Base-by-base conservation (phyloP, 1,140 invertebrate genomes). In the Olivierus martensii region DNA sequence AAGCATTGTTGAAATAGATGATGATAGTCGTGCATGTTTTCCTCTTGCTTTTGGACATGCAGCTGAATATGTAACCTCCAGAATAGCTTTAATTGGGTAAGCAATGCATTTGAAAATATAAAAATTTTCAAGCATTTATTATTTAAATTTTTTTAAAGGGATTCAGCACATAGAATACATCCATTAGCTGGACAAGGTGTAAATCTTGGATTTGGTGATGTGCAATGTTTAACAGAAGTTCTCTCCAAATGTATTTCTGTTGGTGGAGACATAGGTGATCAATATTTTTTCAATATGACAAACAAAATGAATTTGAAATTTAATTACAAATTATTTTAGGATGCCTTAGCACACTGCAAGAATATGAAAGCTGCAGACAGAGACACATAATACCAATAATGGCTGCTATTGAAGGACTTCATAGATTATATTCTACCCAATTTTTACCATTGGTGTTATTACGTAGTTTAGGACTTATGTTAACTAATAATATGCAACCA, bases 131-230 rank as follows among this genome's bases (percentile, higher is more conserved):
- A 5, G 3, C 42, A 3, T 12, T 22, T n/a, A 42, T 18, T 44
- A 28, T 18, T 2, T 53, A 38, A 48, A 37, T 47, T 47, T 21
- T 47, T 56, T 55, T 56, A 21, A 53, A 53, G 57, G 3, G 95
- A 99, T 77, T 88, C 94, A 36, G 93, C 93, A 9, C 95, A 99
- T 70, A 76, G 89, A 65, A 76, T 99, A 37, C 94, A 99, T 74
- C 95, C 95, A 0, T 67, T 98, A 46, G 95, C 94, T 43, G 95
- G 95, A 0, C 92, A 96, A 70, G 94, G 94, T 11, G 88, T 97
- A 0, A 99, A 99, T 73, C 72, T 99, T 42, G 95, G 95, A 4
- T 94, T 98, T 69, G 87, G 87, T 19, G 96, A 99, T 73, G 81
- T 96, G 0, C 65, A 72, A 12, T 74, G 75, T 59, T 73, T 99